A percentile compares a stretch with the other conserved stretches of the same genome.
phyloP scores from a whole-genome alignment of 2,888 invertebrate genomes.

The Drosophila mimica region DNA sequence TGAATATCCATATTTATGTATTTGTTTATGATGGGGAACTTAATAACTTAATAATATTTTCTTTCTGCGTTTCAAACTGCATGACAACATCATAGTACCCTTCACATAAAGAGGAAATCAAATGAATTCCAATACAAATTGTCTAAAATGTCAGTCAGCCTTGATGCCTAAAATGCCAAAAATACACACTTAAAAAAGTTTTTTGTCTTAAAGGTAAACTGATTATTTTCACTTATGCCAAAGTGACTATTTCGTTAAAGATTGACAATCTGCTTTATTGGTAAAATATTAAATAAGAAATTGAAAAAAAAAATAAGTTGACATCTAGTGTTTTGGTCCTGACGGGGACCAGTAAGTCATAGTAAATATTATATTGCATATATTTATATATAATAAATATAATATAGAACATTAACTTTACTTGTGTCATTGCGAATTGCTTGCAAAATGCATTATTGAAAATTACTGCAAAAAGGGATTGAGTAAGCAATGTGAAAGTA shows the following conservation, averaged over 20 bases:
- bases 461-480: background rate
- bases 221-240: background rate
- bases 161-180: background rate
- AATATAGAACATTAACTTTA: background rate
- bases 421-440: background rate
- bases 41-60: background rate
- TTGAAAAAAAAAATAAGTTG: background rate
- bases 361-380: background rate
- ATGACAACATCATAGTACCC: background rate
- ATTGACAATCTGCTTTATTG: background rate
- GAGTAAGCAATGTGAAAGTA: background rate
- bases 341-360: no score
- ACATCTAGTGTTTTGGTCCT: no score
- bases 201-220: background rate
- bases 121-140: conserved; percentile 17
- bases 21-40: no score
- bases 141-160: conserved; percentile 1
- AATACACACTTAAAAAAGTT: background rate
- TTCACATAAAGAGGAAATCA: background rate
- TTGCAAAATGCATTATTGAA: background rate
- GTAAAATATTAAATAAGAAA: background rate
- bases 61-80: background rate
- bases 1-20: background rate
- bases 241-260: background rate
- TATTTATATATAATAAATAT: background rate